phyloP scores from a whole-genome alignment of 2,113 vertebrate genomes.

The Echinops telfairi region DNA sequence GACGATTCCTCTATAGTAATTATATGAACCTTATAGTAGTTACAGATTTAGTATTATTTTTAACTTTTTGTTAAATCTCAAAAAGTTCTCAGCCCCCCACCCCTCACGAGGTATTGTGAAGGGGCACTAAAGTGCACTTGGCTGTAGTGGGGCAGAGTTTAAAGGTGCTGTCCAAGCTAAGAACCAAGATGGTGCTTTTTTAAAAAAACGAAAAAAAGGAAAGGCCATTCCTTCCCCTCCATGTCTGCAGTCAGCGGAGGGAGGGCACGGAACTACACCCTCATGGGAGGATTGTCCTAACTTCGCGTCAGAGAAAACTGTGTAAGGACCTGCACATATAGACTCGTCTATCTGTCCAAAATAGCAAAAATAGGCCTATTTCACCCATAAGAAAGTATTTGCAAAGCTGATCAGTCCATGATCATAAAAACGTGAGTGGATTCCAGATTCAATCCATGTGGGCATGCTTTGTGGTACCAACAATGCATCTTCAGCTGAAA shows the following conservation, averaged over 20 bases:
- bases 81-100: slow-evolving; percentile 83
- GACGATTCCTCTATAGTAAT: slow-evolving; percentile 67
- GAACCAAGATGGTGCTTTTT: slow-evolving; percentile 81
- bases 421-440: slow-evolving; percentile 77
- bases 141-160: slow-evolving; percentile 78
- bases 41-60: slow-evolving; percentile 76
- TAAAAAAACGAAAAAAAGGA: slow-evolving; percentile 81
- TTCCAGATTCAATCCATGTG: slow-evolving; percentile 77
- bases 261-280: slow-evolving; percentile 78
- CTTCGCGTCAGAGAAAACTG: slow-evolving; percentile 81
- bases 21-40: slow-evolving; percentile 69
- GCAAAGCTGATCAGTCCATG: slow-evolving; percentile 81
- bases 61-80: slow-evolving; percentile 67
- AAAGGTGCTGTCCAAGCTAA: slow-evolving; percentile 86
- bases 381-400: slow-evolving; percentile 82
- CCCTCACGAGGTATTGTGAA: slow-evolving; percentile 83
- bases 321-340: slow-evolving; percentile 76
- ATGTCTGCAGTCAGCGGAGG: slow-evolving; percentile 77
- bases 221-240: slow-evolving; percentile 79
- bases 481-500: slow-evolving; percentile 86
- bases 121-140: slow-evolving; percentile 89
- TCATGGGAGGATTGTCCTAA: slow-evolving; percentile 87
- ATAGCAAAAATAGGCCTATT: slow-evolving; percentile 84
- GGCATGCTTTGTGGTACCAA: slow-evolving; percentile 84
- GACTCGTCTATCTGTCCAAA: slow-evolving; percentile 83